These are phyloP conservation scores for Homarus americanus DNA, from an alignment of 1,140 invertebrate genomes.

Conservation along the genomic window DNA sequence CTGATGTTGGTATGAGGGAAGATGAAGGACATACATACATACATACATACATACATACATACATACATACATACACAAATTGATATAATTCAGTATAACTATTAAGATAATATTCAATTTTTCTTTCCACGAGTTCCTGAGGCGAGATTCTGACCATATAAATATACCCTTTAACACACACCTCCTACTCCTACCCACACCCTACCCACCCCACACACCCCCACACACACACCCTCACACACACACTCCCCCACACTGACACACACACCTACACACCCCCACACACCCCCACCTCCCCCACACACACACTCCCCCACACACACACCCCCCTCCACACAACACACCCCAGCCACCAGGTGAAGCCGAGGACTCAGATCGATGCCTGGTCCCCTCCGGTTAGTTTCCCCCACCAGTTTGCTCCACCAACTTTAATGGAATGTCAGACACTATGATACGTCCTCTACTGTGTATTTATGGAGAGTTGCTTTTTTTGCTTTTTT, in stretches of 20 bases:
- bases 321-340: constrained; percentile 4
- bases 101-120: too few species aligned
- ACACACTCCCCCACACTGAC: background rate
- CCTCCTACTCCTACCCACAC: background rate
- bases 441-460: constrained; percentile 36
- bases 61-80: too few species aligned
- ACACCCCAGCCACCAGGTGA: background rate
- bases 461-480: constrained; percentile 41
- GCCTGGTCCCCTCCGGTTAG: background rate
- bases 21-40: too few species aligned
- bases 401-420: constrained; percentile 12
- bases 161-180: too few species aligned
- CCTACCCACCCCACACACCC: background rate
- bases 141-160: too few species aligned
- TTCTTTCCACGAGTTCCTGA: too few species aligned
- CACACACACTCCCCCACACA: background rate
- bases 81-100: too few species aligned
- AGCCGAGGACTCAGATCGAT: background rate
- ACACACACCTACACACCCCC: background rate
- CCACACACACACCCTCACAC: background rate
- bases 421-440: constrained; percentile 59
- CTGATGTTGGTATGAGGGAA: background rate
- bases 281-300: background rate
- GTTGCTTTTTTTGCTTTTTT: too few species aligned
- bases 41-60: background rate